phyloP scores from a whole-genome alignment of 1,140 invertebrate species.

The Drosophila willistoni region DNA sequence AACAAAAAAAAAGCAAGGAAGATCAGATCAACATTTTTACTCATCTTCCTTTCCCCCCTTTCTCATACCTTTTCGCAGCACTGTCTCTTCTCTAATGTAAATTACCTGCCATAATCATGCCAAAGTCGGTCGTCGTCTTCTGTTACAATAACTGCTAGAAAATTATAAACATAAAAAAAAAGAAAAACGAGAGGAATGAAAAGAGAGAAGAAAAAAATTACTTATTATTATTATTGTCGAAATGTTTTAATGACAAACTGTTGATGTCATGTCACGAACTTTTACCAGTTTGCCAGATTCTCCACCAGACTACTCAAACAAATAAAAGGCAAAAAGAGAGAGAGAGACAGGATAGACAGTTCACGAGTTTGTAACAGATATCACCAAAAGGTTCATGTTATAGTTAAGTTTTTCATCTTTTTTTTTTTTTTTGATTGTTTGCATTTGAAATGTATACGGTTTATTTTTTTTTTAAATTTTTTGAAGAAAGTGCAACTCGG shows the following conservation, averaged over 20 bases:
- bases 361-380: slow-evolving; percentile 82
- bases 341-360: slow-evolving; percentile 34
- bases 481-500: slow-evolving; percentile 3
- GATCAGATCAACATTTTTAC: slow-evolving; percentile 61
- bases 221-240: slow-evolving; percentile 72
- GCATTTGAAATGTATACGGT: neutral
- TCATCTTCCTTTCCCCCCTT: neutral
- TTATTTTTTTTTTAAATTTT: neutral
- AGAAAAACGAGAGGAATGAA: slow-evolving; percentile 42
- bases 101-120: slow-evolving; percentile 79
- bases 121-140: slow-evolving; percentile 48
- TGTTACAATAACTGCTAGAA: slow-evolving; percentile 50
- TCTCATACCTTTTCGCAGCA: slow-evolving; percentile 33
- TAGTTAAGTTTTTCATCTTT: slow-evolving; percentile 1
- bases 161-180: slow-evolving; percentile 52
- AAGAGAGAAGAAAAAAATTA: slow-evolving; percentile 52
- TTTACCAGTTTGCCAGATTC: slow-evolving; percentile 36
- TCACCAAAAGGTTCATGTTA: slow-evolving; percentile 60
- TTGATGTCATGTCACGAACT: slow-evolving; percentile 82
- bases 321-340: neutral
- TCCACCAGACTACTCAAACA: neutral
- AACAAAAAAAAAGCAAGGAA: slow-evolving; percentile 57
- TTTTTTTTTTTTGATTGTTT: neutral
- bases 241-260: slow-evolving; percentile 82
- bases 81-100: slow-evolving; percentile 78